Evolutionary conservation across 53 echinoderm and acorn worm species (phyloP), one percentile per base, ranked within the genome.

Genomic region (Luidia sarsii): DNA sequence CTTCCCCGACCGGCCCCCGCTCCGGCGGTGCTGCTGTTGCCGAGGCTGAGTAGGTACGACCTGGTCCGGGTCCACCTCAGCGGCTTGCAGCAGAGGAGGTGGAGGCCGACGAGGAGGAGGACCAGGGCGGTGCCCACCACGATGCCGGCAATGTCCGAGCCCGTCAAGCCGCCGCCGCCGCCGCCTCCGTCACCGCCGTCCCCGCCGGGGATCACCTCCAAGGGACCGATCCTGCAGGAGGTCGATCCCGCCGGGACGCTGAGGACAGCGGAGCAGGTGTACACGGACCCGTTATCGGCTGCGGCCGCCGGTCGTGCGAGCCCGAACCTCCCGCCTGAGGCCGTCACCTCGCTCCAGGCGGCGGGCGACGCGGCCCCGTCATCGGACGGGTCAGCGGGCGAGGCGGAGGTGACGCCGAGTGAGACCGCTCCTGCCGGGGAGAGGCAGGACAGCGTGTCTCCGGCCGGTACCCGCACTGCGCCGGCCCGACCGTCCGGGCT

Each of bases 171-270:
- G 1, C 35, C 31, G 16, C 7, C 46, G 9, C 9, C 29, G 57
- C 27, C 43, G 15, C 20, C 39, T 38, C n/a, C n/a, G n/a, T n/a
- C n/a, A n/a, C n/a, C n/a, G n/a, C n/a, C n/a, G n/a, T n/a, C n/a
- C n/a, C n/a, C n/a, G n/a, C n/a, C n/a, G n/a, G 3, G 14, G 0
- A 39, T 15, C 24, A 73, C 61, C 28, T 9, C 55, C 75, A 75
- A 10, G 7, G 75, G 59, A 31, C 75, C 75, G 18, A 75, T 75
- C 29, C 7, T 39, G 41, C 75, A 75, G 2, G 75, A 61, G n/a
- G n/a, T n/a, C n/a, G n/a, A n/a, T n/a, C n/a, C n/a, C 23, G 41
- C 7, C 4, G 57, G 28, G 35, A 0, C 16, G 7, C 22, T 16
- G 18, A n/a, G 7, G 45, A 61, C 7, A 30, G 61, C 37, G 45